These are phyloP conservation scores for Kradibia gibbosae DNA, from an alignment of 1,140 invertebrate genomes.

Conservation along the genomic window DNA sequence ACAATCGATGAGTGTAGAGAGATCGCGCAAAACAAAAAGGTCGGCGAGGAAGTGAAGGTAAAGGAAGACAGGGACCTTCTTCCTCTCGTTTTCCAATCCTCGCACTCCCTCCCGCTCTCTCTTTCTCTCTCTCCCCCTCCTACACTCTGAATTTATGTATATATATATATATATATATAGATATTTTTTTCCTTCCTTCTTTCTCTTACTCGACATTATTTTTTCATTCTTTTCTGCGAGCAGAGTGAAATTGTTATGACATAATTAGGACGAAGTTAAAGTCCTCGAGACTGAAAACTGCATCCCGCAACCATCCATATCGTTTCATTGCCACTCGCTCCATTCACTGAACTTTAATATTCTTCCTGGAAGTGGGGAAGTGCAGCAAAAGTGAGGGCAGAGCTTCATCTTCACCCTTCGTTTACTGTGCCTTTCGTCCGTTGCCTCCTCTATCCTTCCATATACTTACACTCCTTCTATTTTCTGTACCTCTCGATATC, in stretches of 20 bases:
- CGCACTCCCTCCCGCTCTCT: not conserved
- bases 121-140: not conserved
- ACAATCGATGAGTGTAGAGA: slow-evolving; percentile 22
- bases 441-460: not conserved
- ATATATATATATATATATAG: no score
- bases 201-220: no score
- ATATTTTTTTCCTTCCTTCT: not conserved
- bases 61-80: not conserved
- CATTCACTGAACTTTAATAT: slow-evolving; percentile 50
- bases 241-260: slow-evolving; percentile 51
- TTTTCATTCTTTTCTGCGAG: slow-evolving; percentile 14
- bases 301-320: not conserved
- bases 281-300: slow-evolving; percentile 31
- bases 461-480: not conserved
- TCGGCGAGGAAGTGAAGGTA: not conserved
- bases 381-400: not conserved
- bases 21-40: slow-evolving; percentile 8
- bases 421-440: not conserved
- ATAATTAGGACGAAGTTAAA: slow-evolving; percentile 49
- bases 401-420: not conserved
- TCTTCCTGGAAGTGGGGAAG: slow-evolving; percentile 42
- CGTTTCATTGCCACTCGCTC: slow-evolving; percentile 11
- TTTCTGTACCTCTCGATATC: not conserved
- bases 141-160: no score
- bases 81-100: not conserved